Percentiles rank a stretch among this genome's conserved stretches.
These are phyloP conservation scores for Aphrophora alni DNA, from an alignment of 2,888 invertebrate species.

Conservation along the genomic window DNA sequence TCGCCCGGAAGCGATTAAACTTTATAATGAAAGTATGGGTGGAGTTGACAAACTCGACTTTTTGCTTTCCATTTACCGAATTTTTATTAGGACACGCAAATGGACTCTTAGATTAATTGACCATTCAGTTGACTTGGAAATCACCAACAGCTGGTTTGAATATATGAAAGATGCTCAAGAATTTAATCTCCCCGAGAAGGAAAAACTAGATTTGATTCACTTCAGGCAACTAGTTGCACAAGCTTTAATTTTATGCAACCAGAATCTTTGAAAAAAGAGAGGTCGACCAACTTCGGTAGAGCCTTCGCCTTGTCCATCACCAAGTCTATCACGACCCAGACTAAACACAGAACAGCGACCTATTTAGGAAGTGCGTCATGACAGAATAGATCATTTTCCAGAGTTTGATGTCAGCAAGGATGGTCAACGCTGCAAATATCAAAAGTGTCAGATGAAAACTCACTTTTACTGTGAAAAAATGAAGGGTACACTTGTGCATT, in stretches of 20 bases:
- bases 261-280: constrained; percentile 26
- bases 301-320: too few relatives aligned
- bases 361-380: constrained; percentile 34
- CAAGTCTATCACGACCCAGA: neutral
- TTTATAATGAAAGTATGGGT: constrained; percentile 49
- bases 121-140: constrained; percentile 42
- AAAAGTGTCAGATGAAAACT: constrained; percentile 37
- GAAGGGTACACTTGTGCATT: constrained; percentile 35
- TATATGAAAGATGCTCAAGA: constrained; percentile 38
- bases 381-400: constrained; percentile 29
- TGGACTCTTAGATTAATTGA: constrained; percentile 43
- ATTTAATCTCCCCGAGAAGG: constrained; percentile 11
- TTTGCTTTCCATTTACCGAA: constrained; percentile 40
- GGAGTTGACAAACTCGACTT: constrained; percentile 49
- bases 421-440: constrained; percentile 34
- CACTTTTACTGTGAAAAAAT: constrained; percentile 38
- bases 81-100: constrained; percentile 40
- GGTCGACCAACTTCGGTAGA: too few relatives aligned
- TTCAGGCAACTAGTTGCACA: constrained; percentile 27
- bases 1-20: constrained; percentile 44
- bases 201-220: constrained; percentile 25
- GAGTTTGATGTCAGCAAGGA: constrained; percentile 35
- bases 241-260: constrained; percentile 6
- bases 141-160: constrained; percentile 42
- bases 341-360: constrained; percentile 19